A percentile compares a stretch with the other conserved stretches of the same genome.
Evolutionary conservation across 2,113 vertebrate species (phyloP).

Genomic region (Pedetes capensis): DNA sequence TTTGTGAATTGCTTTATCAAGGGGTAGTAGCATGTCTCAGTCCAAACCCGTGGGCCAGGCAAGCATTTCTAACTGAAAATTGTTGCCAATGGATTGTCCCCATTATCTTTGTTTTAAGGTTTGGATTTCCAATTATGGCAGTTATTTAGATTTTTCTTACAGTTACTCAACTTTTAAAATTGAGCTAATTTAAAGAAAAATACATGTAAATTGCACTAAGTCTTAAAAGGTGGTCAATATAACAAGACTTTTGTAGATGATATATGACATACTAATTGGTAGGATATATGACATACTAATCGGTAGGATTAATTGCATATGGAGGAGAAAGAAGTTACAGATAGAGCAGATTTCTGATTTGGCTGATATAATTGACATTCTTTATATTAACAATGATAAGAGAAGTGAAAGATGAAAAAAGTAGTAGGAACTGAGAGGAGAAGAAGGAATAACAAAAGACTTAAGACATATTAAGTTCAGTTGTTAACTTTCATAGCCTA

Average conservation of each 20-base stretch:
- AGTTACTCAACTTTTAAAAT: background rate
- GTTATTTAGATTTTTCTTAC: background rate
- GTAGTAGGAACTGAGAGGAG: background rate
- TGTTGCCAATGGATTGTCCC: background rate
- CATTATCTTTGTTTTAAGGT: background rate
- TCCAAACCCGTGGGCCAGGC: background rate
- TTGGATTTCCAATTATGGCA: background rate
- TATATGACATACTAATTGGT: background rate
- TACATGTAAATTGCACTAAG: background rate
- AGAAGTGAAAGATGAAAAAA: background rate
- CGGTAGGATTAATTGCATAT: background rate
- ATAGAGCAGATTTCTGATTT: background rate
- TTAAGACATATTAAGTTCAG: background rate
- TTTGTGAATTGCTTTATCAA: background rate
- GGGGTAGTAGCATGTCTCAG: background rate
- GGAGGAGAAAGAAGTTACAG: background rate
- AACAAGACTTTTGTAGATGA: background rate
- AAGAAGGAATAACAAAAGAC: background rate
- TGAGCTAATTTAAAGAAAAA: constrained; percentile 1
- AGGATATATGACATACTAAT: background rate
- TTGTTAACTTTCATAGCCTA: background rate
- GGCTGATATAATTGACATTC: background rate
- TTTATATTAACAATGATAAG: background rate
- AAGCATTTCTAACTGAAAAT: background rate
- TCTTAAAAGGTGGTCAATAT: background rate